phyloP scores from a whole-genome alignment of 2,113 vertebrate species.

The Verasper variegatus region DNA sequence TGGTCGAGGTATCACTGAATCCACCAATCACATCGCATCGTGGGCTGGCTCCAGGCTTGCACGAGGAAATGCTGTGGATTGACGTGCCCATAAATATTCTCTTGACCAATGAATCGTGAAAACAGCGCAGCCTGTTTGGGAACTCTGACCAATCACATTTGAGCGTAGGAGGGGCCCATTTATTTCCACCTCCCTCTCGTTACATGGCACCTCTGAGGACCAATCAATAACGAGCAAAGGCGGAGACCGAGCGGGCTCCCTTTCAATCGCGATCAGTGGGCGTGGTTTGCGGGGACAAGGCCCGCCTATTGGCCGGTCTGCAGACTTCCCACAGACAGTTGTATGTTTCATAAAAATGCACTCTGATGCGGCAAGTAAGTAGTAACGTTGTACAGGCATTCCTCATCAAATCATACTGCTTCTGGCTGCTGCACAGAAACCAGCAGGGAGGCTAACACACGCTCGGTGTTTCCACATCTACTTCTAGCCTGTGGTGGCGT shows the following conservation, averaged over 20 bases:
- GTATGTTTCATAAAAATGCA: conserved; percentile 97
- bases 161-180: conserved; percentile 24
- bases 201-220: conserved; percentile 42
- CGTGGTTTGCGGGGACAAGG: conserved; percentile 79
- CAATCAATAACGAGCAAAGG: conserved; percentile 44
- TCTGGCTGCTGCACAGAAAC: not conserved
- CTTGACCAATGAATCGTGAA: conserved; percentile 53
- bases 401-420: not conserved
- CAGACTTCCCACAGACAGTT: conserved; percentile 85
- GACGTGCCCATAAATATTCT: conserved; percentile 51
- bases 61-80: conserved; percentile 69
- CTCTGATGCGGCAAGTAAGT: conserved; percentile 99
- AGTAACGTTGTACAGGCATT: conserved; percentile 65
- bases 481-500: conserved; percentile 49
- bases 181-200: not conserved
- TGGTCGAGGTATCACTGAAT: not conserved
- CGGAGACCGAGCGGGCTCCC: not conserved
- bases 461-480: conserved; percentile 16
- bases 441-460: not conserved
- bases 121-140: conserved; percentile 42
- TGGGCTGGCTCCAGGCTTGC: conserved; percentile 75
- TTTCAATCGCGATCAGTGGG: conserved; percentile 72
- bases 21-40: conserved; percentile 74
- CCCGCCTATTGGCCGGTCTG: conserved; percentile 86
- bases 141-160: conserved; percentile 56